These are phyloP conservation scores for Candoia aspera DNA, from an alignment of 2,113 vertebrate genomes.

Conservation along the genomic window DNA sequence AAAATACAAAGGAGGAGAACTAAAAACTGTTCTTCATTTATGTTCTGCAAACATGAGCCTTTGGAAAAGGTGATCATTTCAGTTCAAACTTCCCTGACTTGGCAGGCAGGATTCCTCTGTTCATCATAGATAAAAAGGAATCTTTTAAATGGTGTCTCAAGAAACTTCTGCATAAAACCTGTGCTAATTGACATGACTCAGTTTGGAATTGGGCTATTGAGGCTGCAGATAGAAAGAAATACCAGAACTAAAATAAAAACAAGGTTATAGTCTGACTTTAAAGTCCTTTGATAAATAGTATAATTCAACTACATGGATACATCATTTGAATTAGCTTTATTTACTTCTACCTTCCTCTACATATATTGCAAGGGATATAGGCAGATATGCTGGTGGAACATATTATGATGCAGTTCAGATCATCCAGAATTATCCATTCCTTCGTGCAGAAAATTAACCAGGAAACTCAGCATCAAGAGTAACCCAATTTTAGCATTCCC, in stretches of 20 bases:
- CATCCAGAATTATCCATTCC: not conserved
- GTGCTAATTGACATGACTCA: not conserved
- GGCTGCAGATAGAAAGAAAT: not conserved
- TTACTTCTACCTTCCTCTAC: not conserved
- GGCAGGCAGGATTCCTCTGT: not conserved
- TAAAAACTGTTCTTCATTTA: not conserved
- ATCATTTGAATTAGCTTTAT: not conserved
- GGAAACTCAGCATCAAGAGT: not conserved
- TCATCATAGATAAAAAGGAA: not conserved
- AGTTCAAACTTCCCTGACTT: not conserved
- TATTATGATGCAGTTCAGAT: not conserved
- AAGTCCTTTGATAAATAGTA: not conserved
- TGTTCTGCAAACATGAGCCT: not conserved
- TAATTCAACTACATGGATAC: not conserved
- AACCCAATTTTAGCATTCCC: not conserved
- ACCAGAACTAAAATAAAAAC: not conserved
- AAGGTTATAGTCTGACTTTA: not conserved
- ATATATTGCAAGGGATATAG: not conserved
- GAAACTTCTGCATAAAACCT: not conserved
- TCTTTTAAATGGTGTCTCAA: not conserved
- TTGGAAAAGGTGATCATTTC: not conserved
- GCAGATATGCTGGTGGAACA: not conserved
- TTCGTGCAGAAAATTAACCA: not conserved
- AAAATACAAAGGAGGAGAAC: not conserved
- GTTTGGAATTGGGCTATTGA: not conserved